Conservation (phyloP, 2,888 invertebrate genomes). For the Micropterix aruncella region DNA sequence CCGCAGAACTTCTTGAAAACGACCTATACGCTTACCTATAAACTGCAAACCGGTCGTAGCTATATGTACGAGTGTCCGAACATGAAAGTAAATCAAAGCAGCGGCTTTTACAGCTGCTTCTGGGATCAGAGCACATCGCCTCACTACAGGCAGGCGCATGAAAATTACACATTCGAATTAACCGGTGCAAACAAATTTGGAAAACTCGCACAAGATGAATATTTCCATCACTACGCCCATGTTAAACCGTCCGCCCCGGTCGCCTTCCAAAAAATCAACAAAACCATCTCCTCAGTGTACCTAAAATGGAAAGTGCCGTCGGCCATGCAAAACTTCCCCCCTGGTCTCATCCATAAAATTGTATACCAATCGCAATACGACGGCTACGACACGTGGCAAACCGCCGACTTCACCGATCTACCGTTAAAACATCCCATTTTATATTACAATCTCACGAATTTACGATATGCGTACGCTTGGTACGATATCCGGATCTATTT, state of each 20-base stretch:
- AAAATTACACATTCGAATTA: slow-evolving; percentile 35
- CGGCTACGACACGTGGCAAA: slow-evolving; percentile 26
- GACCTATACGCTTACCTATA: slow-evolving; percentile 28
- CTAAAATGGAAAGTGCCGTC: slow-evolving; percentile 33
- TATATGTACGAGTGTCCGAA: neutral
- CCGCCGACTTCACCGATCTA: slow-evolving; percentile 23
- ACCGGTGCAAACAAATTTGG: slow-evolving; percentile 38
- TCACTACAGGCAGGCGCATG: slow-evolving; percentile 35
- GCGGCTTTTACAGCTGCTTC: slow-evolving; percentile 21
- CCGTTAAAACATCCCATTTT: slow-evolving; percentile 25
- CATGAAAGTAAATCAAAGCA: neutral
- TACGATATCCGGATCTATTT: slow-evolving; percentile 62
- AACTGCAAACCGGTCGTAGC: slow-evolving; percentile 15
- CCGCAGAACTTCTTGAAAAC: slow-evolving; percentile 38
- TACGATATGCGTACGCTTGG: slow-evolving; percentile 50
- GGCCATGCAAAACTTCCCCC: slow-evolving; percentile 32
- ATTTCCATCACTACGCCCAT: slow-evolving; percentile 33
- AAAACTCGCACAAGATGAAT: slow-evolving; percentile 19
- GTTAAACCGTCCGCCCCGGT: slow-evolving; percentile 19
- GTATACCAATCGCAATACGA: slow-evolving; percentile 35
- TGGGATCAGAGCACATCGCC: slow-evolving; percentile 36
- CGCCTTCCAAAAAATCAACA: slow-evolving; percentile 3
- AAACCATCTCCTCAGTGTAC: slow-evolving; percentile 14
- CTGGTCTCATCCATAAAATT: slow-evolving; percentile 33
- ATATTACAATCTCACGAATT: slow-evolving; percentile 30